Base-by-base conservation (phyloP, 2,888 invertebrate genomes). In the Polydrusus tereticollis region DNA sequence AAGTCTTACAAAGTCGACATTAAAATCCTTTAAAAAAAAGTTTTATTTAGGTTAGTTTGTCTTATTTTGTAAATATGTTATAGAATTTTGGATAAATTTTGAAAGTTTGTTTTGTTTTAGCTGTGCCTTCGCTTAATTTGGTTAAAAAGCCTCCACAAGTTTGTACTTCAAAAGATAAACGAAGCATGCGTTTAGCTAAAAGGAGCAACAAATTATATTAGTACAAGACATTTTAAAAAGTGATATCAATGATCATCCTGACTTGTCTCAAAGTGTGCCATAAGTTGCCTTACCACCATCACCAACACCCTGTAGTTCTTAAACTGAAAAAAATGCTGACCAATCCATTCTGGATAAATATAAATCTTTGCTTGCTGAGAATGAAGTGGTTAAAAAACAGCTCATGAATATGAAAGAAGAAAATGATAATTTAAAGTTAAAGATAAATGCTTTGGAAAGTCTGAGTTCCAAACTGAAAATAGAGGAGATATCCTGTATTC, bases 61-160 rank as follows among this genome's bases (percentile, higher is more conserved):
- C n/a, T 59, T 26, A 4, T 58, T 26, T 4, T 6, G n/a, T n/a
- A n/a, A n/a, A n/a, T n/a, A n/a, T n/a, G 26, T 14, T 21, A 7
- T 59, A 59, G 18, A 38, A 29, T 29, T 33, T n/a, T 33, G 21
- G n/a, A 33, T 55, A 29, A 59, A 41, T 36, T 33, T 36, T 6
- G 10, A 59, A 59, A 20, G 21, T 59, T 26, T 59, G 36, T 36
- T 59, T 59, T 59, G 59, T 59, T 59, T 60, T 16, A 60, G 60
- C 60, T 43, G 43, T 60, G 43, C 60, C 60, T 60, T 43, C 41
- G 3, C 60, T 38, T 10, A 60, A 60, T 60, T 14, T 58, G 18
- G 38, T 4, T n/a, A 58, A 58, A 18, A 60, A n/a, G 10, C 12
- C 41, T 60, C n/a, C 20, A 14, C 60, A 6, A 43, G 12, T 60